phyloP scores from a whole-genome alignment of 2,797 vertebrate genomes.

The Arrhamphus sclerolepis region DNA sequence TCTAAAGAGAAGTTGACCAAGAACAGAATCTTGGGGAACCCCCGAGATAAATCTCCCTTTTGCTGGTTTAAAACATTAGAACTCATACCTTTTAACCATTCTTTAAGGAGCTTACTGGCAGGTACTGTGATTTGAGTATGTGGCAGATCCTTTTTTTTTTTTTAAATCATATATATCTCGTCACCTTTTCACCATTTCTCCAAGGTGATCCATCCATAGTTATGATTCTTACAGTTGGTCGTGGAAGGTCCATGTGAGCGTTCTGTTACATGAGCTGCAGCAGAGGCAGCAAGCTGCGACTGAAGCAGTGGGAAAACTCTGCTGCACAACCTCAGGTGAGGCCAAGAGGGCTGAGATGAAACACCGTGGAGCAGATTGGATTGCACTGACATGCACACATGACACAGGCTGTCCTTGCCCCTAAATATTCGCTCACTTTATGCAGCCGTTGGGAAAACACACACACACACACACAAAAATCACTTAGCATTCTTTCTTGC shows the following conservation, averaged over 20 bases:
- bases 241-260: slow-evolving; percentile 3
- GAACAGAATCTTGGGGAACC: too few relatives aligned
- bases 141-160: too few relatives aligned
- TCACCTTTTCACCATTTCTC: too few relatives aligned
- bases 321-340: slow-evolving; percentile 52
- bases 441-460: slow-evolving; percentile 17
- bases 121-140: too few relatives aligned
- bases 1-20: too few relatives aligned
- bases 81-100: too few relatives aligned
- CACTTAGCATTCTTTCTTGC: slow-evolving; percentile 10
- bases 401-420: neutral
- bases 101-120: too few relatives aligned
- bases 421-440: slow-evolving; percentile 19
- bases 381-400: slow-evolving; percentile 44
- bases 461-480: slow-evolving; percentile 27
- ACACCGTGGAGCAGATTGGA: slow-evolving; percentile 32
- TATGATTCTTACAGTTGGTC: neutral
- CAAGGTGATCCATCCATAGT: too few relatives aligned
- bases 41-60: too few relatives aligned
- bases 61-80: too few relatives aligned
- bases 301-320: slow-evolving; percentile 66
- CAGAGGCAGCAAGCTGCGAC: slow-evolving; percentile 6
- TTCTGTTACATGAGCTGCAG: slow-evolving; percentile 39
- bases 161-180: too few relatives aligned
- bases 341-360: slow-evolving; percentile 26